Evolutionary conservation across 2,113 vertebrate species (phyloP), one percentile per base, ranked within the genome.

Genomic region (Acrocephalus arundinaceus): DNA sequence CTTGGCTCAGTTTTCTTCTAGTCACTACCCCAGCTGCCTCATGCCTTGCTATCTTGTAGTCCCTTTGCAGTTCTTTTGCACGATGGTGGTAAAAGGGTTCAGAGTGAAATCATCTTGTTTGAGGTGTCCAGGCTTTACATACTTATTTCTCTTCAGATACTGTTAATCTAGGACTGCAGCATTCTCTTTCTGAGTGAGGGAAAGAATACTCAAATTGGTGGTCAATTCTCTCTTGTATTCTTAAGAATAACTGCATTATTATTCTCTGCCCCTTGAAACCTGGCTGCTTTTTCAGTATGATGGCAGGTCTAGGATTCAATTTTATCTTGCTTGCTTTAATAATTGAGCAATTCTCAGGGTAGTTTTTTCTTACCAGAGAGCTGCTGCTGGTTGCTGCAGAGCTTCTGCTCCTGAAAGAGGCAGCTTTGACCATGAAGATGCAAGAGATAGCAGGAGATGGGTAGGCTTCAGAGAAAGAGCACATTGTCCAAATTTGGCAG

Each of bases 241-340:
- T 93, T 41, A 52, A 91, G 58, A 93, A 65, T 79, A 93, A 85
- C n/a, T 68, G 11, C 37, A 41, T 82, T 82, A 68, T 75, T 85
- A 61, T 61, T 89, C 49, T 75, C 31, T 94, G 39, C 45, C 54
- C 49, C 77, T 82, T 93, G 85, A 87, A 94, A 91, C 48, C 24
- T 33, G 15, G 3, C 48, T 89, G 48, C 39, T 75, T 82, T 89
- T 89, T 75, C 70, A 61, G 17, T 67, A 37, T 45, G 33, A 87
- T 2, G 4, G 18, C 41, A 75, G 39, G 35, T 65, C 92, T 82
- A 65, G 62, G 74, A 72, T 89, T 85, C 54, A 61, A 49, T 94
- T 94, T 91, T 70, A 73, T 9, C 52, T 89, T 87, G 30, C 52
- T 87, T 91, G 33, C 70, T 82, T 93, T 87, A 85, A 52, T 94